phyloP scores from a whole-genome alignment of 2,888 invertebrate species.

The Gymnosoma rotundatum region DNA sequence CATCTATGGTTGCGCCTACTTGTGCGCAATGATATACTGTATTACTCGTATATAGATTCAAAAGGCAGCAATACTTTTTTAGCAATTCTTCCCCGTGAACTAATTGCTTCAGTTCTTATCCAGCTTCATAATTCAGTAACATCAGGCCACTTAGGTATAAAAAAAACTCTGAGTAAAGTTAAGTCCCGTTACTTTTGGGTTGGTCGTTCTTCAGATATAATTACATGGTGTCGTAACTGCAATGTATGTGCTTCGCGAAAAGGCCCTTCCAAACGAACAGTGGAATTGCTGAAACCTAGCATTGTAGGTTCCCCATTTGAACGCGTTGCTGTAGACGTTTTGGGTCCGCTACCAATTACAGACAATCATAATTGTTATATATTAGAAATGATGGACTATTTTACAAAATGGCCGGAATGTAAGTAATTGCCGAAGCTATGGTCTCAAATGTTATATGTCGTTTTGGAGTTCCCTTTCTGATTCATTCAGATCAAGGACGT shows the following conservation, averaged over 20 bases:
- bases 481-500: not conserved
- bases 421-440: not conserved
- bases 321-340: not conserved
- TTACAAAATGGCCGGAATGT: slow-evolving; percentile 15
- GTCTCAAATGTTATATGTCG: not conserved
- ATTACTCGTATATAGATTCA: not conserved
- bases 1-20: slow-evolving; percentile 1
- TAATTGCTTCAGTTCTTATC: no score
- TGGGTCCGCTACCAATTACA: not conserved
- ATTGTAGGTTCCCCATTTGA: slow-evolving; percentile 1
- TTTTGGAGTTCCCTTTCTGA: slow-evolving; percentile 2
- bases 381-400: slow-evolving; percentile 3
- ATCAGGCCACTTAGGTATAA: not conserved
- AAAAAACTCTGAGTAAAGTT: not conserved
- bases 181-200: slow-evolving; percentile 2
- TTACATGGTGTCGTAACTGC: not conserved
- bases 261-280: not conserved
- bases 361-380: not conserved
- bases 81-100: no score
- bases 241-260: not conserved
- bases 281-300: not conserved
- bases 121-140: no score
- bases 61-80: not conserved
- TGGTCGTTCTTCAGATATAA: not conserved
- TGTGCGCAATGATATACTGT: not conserved